Evolutionary conservation across 2,888 invertebrate species (phyloP).

Genomic region (Temnothorax rugatulus): DNA sequence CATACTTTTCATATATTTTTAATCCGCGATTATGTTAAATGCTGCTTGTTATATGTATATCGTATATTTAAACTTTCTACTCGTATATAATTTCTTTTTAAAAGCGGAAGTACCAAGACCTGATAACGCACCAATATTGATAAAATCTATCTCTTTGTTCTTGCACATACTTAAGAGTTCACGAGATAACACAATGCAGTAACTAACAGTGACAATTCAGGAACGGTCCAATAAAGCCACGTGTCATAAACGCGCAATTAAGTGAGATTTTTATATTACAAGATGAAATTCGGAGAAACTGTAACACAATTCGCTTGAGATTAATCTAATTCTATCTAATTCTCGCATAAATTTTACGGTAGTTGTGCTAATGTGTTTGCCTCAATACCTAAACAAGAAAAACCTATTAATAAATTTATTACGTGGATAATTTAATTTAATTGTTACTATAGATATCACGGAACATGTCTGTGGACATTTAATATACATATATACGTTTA

Average conservation of each 20-base stretch:
- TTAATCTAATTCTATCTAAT: not conserved
- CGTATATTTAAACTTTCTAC: constrained; percentile 27
- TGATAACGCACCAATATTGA: constrained; percentile 30
- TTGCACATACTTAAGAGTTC: not conserved
- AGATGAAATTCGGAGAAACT: not conserved
- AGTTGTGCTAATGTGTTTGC: not conserved
- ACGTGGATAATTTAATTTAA: not conserved
- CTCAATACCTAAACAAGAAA: not conserved
- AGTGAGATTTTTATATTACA: constrained; percentile 10
- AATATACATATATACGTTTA: not conserved
- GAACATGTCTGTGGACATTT: not conserved
- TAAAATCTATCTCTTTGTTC: not conserved
- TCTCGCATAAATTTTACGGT: not conserved
- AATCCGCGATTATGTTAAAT: not conserved
- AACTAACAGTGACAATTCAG: constrained; percentile 7
- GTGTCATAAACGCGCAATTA: not conserved
- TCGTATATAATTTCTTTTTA: not conserved
- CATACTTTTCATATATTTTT: too few relatives aligned
- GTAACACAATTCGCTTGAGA: not conserved
- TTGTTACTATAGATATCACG: not conserved
- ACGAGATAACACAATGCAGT: constrained; percentile 2
- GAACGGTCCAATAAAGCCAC: not conserved
- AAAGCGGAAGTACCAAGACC: not conserved
- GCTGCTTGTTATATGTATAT: not conserved
- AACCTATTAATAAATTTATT: not conserved